Evolutionary conservation across 2,797 vertebrate genomes (phyloP).

Genomic region (Takifugu rubripes): DNA sequence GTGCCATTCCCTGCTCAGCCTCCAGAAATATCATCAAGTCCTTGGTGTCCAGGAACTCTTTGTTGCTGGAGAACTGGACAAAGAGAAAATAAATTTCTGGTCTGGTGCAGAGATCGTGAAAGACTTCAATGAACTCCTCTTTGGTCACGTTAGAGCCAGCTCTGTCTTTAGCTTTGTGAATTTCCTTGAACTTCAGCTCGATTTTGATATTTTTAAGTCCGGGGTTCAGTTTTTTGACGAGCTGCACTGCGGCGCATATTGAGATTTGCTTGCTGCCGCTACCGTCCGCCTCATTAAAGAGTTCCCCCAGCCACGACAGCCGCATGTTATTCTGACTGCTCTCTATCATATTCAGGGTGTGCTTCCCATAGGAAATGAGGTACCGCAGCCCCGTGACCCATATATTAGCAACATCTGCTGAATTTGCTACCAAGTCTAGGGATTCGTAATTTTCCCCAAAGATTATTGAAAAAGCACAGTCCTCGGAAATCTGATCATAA

Average conservation of each 20-base stretch:
- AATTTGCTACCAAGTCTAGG: slow-evolving; percentile 95
- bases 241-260: slow-evolving; percentile 85
- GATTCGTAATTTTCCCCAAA: slow-evolving; percentile 97
- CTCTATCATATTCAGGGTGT: slow-evolving; percentile 94
- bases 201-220: slow-evolving; percentile 96
- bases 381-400: slow-evolving; percentile 98
- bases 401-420: slow-evolving; percentile 94
- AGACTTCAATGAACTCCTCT: slow-evolving; percentile 96
- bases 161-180: slow-evolving; percentile 94
- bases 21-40: slow-evolving; percentile 99
- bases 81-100: slow-evolving; percentile 98
- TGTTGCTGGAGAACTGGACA: slow-evolving; percentile 99
- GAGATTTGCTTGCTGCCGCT: slow-evolving; percentile 81
- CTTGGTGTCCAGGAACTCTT: slow-evolving; percentile 96
- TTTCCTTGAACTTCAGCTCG: slow-evolving; percentile 95
- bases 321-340: slow-evolving; percentile 95
- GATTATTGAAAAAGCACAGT: slow-evolving; percentile 94
- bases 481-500: slow-evolving; percentile 98
- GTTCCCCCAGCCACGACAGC: slow-evolving; percentile 91
- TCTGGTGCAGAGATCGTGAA: slow-evolving; percentile 96
- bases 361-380: slow-evolving; percentile 96
- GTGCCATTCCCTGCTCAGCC: slow-evolving; percentile 96
- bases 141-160: slow-evolving; percentile 81
- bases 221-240: slow-evolving; percentile 89
- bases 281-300: slow-evolving; percentile 84